phyloP scores from a whole-genome alignment of 92 coral and sea anemone genomes.

The Zoanthus gigantus region DNA sequence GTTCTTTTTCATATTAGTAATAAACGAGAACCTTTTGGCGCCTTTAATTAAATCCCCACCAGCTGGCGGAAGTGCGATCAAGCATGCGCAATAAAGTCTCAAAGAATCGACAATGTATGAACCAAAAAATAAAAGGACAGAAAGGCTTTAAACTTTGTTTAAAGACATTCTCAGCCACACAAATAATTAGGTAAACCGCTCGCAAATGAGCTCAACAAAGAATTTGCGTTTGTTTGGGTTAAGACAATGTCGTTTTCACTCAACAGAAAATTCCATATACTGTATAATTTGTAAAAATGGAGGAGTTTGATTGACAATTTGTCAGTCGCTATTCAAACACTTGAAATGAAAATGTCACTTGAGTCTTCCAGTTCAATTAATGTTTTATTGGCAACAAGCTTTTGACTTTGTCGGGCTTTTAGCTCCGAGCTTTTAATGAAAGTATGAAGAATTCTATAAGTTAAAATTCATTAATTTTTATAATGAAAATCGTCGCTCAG shows the following conservation, averaged over 20 bases:
- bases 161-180: background rate
- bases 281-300: background rate
- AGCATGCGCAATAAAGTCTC: constrained; percentile 26
- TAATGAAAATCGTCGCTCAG: background rate
- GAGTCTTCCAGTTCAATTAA: background rate
- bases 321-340: background rate
- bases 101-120: background rate
- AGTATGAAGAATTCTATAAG: background rate
- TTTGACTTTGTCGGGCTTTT: background rate
- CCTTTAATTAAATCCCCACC: background rate
- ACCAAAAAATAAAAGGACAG: background rate
- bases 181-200: background rate
- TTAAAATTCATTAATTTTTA: background rate
- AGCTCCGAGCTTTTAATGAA: background rate
- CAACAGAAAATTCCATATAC: background rate
- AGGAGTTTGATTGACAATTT: background rate
- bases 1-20: background rate
- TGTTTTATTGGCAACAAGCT: background rate
- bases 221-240: background rate
- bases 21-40: constrained; percentile 6
- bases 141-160: background rate
- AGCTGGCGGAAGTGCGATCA: constrained; percentile 25
- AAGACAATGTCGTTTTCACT: background rate
- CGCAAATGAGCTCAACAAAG: background rate
- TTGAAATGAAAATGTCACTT: background rate